Evolutionary conservation across 2,797 vertebrate genomes (phyloP).

Genomic region (Aulostomus chinensis): DNA sequence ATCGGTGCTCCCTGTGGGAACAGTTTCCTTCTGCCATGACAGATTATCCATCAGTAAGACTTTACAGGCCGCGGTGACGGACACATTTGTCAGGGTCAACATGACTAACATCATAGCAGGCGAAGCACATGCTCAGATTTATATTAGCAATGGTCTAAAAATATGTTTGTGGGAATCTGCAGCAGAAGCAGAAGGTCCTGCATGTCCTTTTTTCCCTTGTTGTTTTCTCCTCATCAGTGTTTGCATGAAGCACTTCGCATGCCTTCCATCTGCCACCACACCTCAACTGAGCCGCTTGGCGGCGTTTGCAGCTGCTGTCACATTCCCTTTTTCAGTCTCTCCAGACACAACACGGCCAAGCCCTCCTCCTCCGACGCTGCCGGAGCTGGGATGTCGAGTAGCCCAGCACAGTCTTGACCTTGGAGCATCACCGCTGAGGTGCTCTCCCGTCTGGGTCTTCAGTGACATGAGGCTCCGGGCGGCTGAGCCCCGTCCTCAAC

Average conservation of each 20-base stretch:
- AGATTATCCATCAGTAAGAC: conserved; percentile 13
- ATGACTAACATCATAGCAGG: conserved; percentile 19
- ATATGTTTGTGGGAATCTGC: conserved; percentile 8
- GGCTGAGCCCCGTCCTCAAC: conserved; percentile 17
- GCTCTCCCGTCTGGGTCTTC: conserved; percentile 4
- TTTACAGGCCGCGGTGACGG: conserved; percentile 8
- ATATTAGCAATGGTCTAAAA: conserved; percentile 36
- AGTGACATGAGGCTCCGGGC: conserved; percentile 29
- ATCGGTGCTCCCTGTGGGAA: too few species aligned
- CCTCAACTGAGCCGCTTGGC: conserved; percentile 50
- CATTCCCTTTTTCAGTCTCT: conserved; percentile 22
- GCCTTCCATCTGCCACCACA: conserved; percentile 55
- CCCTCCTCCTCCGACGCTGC: conserved; percentile 11
- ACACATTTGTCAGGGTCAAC: conserved; percentile 22
- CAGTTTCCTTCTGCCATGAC: neutral
- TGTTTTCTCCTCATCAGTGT: conserved; percentile 9
- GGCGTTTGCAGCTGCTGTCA: conserved; percentile 58
- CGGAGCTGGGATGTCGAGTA: conserved; percentile 12
- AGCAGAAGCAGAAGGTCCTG: neutral
- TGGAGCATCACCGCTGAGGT: conserved; percentile 13
- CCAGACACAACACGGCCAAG: conserved; percentile 61
- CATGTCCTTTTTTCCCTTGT: neutral
- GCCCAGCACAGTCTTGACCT: conserved; percentile 34
- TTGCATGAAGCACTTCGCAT: conserved; percentile 6
- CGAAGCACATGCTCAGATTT: conserved; percentile 18